These are phyloP conservation scores for Ciona savignyi DNA, from an alignment of 23 tunicate species.

Conservation along the genomic window DNA sequence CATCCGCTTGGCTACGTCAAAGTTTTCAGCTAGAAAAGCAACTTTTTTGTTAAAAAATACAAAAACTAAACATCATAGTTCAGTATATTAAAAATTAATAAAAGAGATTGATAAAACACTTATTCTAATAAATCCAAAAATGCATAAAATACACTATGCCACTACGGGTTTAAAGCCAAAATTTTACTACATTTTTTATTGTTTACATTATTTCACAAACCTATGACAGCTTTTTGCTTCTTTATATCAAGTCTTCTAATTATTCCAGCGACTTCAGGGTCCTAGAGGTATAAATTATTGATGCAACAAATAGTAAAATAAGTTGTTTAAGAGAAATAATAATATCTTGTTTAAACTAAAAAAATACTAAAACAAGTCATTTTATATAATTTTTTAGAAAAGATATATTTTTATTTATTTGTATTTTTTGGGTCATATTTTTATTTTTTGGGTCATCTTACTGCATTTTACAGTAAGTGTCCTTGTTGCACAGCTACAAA, in stretches of 20 bases:
- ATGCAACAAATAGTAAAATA: not conserved
- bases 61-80: not conserved
- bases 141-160: not conserved
- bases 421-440: no score
- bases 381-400: no score
- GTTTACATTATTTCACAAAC: slow-evolving; percentile 10
- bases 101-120: no score
- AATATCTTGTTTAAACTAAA: not conserved
- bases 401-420: no score
- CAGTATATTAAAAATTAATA: not conserved
- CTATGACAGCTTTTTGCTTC: slow-evolving; percentile 75
- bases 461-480: no score
- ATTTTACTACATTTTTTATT: not conserved
- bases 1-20: slow-evolving; percentile 87
- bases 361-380: not conserved
- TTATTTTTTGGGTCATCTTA: no score
- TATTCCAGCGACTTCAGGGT: slow-evolving; percentile 88
- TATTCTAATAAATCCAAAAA: not conserved
- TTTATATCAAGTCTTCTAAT: slow-evolving; percentile 66
- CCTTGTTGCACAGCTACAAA: no score
- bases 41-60: not conserved
- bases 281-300: slow-evolving; percentile 19
- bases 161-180: slow-evolving; percentile 1
- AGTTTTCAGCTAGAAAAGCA: slow-evolving; percentile 61
- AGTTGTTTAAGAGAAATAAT: not conserved